A percentile compares a stretch with the other conserved stretches of the same genome.
These are phyloP conservation scores for Limulus polyphemus DNA, from an alignment of 2,888 invertebrate genomes.

Conservation along the genomic window DNA sequence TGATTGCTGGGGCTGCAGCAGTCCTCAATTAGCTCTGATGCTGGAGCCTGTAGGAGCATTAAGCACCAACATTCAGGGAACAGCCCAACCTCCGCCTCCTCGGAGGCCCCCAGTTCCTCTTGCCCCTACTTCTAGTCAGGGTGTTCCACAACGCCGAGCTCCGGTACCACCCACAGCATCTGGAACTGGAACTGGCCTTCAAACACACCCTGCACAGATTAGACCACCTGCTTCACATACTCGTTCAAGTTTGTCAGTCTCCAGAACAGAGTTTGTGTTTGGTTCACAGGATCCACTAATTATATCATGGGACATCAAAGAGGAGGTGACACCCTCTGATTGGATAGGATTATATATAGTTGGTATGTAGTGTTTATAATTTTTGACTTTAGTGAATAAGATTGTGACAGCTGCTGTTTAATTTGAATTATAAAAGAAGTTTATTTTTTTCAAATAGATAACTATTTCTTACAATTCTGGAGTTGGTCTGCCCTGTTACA, in stretches of 20 bases:
- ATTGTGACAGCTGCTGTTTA: background rate
- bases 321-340: slow-evolving; percentile 35
- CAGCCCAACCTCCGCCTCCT: no score
- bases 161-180: no score
- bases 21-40: no score
- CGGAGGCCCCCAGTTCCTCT: no score
- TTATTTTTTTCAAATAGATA: background rate
- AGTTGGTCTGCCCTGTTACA: no score
- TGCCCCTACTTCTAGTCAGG: no score
- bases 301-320: slow-evolving; percentile 37
- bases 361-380: slow-evolving; percentile 28
- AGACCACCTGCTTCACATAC: background rate
- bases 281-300: slow-evolving; percentile 30
- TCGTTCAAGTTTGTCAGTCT: slow-evolving; percentile 34
- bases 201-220: no score
- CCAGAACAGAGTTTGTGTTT: slow-evolving; percentile 31
- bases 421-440: background rate
- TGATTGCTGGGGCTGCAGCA: no score
- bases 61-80: no score
- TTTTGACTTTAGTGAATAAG: background rate
- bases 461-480: background rate
- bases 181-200: no score
- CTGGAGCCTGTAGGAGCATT: no score
- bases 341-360: slow-evolving; percentile 39
- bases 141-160: no score